Percentiles rank a stretch among this genome's conserved stretches.
These are phyloP conservation scores for Ptychadena robeensis DNA, from an alignment of 2,797 vertebrate genomes.

Conservation along the genomic window DNA sequence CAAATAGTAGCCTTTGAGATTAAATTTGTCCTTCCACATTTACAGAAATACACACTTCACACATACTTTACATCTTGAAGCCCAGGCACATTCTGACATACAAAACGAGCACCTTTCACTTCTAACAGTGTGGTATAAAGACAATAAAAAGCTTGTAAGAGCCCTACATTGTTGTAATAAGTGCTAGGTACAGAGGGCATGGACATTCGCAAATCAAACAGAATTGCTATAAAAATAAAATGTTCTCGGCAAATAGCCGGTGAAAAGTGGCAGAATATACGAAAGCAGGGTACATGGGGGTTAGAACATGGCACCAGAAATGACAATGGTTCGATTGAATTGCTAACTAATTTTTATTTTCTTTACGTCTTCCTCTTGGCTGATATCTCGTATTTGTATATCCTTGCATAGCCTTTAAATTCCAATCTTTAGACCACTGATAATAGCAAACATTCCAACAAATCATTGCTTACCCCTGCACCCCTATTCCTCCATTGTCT, in stretches of 20 bases:
- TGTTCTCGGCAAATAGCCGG: neutral
- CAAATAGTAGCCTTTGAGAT: slow-evolving; percentile 33
- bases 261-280: neutral
- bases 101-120: slow-evolving; percentile 19
- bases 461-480: too few species aligned
- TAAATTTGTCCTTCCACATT: slow-evolving; percentile 5
- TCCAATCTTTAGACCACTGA: too few species aligned
- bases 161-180: neutral
- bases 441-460: too few species aligned
- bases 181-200: neutral
- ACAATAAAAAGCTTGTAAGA: neutral
- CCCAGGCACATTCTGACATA: slow-evolving; percentile 22
- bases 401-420: too few species aligned
- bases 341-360: too few species aligned
- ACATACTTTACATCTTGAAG: slow-evolving; percentile 19
- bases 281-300: neutral
- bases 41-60: slow-evolving; percentile 22
- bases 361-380: too few species aligned
- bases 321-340: neutral
- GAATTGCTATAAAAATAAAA: slow-evolving; percentile 1
- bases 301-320: neutral
- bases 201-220: slow-evolving; percentile 1
- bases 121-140: neutral
- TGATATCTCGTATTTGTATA: too few species aligned
- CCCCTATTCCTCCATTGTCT: too few species aligned